Percentiles rank a stretch among this genome's conserved stretches.
Evolutionary conservation across 2,797 vertebrate genomes (phyloP).

Genomic region (Lutjanus argentimaculatus): DNA sequence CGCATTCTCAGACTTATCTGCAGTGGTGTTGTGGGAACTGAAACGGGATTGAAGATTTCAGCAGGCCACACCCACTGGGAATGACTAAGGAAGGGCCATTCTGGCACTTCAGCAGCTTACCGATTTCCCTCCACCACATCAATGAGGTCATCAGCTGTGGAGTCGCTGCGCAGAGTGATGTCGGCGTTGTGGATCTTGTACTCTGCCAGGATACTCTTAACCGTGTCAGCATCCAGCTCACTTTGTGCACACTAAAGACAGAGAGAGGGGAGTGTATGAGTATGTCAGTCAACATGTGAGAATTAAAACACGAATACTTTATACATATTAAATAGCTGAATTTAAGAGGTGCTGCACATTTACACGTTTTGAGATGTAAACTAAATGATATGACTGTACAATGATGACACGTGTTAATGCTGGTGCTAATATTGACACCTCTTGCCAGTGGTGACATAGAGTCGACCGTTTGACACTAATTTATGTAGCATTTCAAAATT

Average conservation of each 20-base stretch:
- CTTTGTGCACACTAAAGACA: slow-evolving; percentile 90
- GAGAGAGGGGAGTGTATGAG: too few relatives aligned
- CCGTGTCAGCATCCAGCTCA: slow-evolving; percentile 94
- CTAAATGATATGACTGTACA: too few relatives aligned
- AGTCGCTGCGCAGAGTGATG: slow-evolving; percentile 94
- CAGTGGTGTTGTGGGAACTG: slow-evolving; percentile 27
- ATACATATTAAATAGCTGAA: not conserved
- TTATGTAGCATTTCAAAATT: too few relatives aligned
- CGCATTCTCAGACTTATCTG: slow-evolving; percentile 32
- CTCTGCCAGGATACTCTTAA: slow-evolving; percentile 97
- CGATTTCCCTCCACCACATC: slow-evolving; percentile 99
- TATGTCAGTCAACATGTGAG: slow-evolving; percentile 7
- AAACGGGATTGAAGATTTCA: slow-evolving; percentile 31
- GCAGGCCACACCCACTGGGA: slow-evolving; percentile 64
- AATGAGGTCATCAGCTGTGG: slow-evolving; percentile 97
- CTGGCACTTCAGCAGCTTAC: slow-evolving; percentile 81
- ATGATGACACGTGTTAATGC: too few relatives aligned
- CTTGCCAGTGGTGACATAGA: too few relatives aligned
- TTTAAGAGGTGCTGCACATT: too few relatives aligned
- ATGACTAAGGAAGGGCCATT: slow-evolving; percentile 43
- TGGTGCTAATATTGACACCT: too few relatives aligned
- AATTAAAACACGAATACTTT: not conserved
- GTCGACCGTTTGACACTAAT: too few relatives aligned
- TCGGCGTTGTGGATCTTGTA: slow-evolving; percentile 99
- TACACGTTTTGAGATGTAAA: too few relatives aligned